These are phyloP conservation scores for Ectemnius lituratus DNA, from an alignment of 2,888 invertebrate genomes.

Conservation along the genomic window DNA sequence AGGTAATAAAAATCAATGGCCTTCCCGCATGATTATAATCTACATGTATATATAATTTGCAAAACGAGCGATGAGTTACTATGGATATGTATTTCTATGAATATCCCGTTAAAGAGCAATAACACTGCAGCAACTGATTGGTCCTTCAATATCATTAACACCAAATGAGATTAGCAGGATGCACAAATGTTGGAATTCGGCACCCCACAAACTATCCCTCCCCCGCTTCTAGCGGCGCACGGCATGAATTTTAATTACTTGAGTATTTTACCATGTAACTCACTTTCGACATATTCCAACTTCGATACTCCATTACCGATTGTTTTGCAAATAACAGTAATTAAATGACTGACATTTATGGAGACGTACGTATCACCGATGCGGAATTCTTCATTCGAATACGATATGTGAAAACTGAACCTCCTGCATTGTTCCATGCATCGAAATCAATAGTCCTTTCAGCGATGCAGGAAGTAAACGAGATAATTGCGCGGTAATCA, in stretches of 20 bases:
- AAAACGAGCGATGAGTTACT: too few species aligned
- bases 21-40: background rate
- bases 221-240: background rate
- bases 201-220: background rate
- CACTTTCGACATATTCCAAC: background rate
- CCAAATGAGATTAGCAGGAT: background rate
- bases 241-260: background rate
- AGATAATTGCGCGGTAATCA: background rate
- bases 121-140: background rate
- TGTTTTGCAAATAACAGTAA: background rate
- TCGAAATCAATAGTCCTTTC: background rate
- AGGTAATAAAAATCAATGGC: too few species aligned
- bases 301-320: background rate
- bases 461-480: too few species aligned
- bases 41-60: too few species aligned
- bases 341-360: too few species aligned
- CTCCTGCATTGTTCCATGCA: background rate
- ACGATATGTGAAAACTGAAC: background rate
- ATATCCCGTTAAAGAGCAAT: background rate
- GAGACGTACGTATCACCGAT: too few species aligned
- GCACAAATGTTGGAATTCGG: background rate
- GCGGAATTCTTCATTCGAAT: too few species aligned
- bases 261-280: background rate
- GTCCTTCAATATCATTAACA: background rate
- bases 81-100: background rate